phyloP scores from a whole-genome alignment of 2,888 invertebrate species.

The Osmoderma eremita region DNA sequence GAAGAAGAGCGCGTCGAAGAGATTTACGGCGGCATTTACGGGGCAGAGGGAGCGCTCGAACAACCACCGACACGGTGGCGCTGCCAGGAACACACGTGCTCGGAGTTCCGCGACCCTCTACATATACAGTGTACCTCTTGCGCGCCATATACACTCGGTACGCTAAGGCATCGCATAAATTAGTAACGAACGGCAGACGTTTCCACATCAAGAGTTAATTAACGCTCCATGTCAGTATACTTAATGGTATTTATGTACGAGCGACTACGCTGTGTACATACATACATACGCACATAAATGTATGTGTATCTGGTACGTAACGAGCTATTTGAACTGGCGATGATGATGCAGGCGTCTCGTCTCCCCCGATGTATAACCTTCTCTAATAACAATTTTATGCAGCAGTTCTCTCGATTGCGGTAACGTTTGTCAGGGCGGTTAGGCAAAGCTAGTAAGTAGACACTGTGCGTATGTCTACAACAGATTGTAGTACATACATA shows the following conservation, averaged over 20 bases:
- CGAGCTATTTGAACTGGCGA: constrained; percentile 20
- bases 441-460: not conserved
- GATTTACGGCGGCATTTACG: constrained; percentile 23
- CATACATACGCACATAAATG: not conserved
- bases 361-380: constrained; percentile 4
- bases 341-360: constrained; percentile 5
- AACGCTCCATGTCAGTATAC: constrained; percentile 27
- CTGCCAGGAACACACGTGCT: constrained; percentile 7
- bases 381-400: constrained; percentile 19
- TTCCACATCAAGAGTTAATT: constrained; percentile 36
- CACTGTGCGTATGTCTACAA: too few species aligned
- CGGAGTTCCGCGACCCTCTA: not conserved
- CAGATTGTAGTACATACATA: too few species aligned
- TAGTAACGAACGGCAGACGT: constrained; percentile 30
- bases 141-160: constrained; percentile 6
- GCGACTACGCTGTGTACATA: not conserved
- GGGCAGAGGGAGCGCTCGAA: constrained; percentile 1
- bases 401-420: not conserved
- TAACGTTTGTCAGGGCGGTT: not conserved
- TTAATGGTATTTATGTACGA: constrained; percentile 27
- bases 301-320: constrained; percentile 3
- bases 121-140: not conserved
- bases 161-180: constrained; percentile 17
- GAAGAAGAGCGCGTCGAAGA: constrained; percentile 14
- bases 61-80: constrained; percentile 13